A percentile compares a stretch with the other conserved stretches of the same genome.
phyloP scores from a whole-genome alignment of 2,113 vertebrate genomes.

The Pholis gunnellus region DNA sequence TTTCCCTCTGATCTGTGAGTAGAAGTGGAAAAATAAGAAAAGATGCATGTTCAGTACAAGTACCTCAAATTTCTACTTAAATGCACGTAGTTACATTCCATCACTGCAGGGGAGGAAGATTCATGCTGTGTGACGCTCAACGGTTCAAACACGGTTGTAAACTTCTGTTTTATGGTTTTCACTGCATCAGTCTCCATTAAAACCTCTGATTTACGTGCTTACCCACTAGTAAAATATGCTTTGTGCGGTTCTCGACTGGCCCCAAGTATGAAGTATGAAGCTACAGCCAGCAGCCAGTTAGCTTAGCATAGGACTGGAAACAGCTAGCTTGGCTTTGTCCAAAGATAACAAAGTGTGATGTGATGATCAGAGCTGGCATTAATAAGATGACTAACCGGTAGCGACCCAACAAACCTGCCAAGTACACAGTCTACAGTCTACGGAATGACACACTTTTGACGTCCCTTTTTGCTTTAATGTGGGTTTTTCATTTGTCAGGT shows the following conservation, averaged over 20 bases:
- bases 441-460: neutral
- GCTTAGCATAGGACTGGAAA: neutral
- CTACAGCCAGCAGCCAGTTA: neutral
- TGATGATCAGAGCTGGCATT: neutral
- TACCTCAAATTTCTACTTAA: neutral
- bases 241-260: neutral
- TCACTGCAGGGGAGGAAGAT: neutral
- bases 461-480: neutral
- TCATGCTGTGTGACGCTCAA: slow-evolving; percentile 12
- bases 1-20: neutral
- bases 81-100: neutral
- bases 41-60: neutral
- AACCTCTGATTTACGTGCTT: slow-evolving; percentile 45
- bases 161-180: slow-evolving; percentile 3
- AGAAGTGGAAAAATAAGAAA: neutral
- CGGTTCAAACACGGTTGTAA: slow-evolving; percentile 25
- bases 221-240: slow-evolving; percentile 21
- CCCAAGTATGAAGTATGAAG: neutral
- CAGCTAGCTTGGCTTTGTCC: neutral
- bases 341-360: neutral
- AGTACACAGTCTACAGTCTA: neutral
- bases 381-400: neutral
- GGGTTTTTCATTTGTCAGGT: neutral
- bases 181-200: slow-evolving; percentile 12
- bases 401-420: neutral